Conservation (phyloP, 1,140 invertebrate species). For the Wasmannia auropunctata region DNA sequence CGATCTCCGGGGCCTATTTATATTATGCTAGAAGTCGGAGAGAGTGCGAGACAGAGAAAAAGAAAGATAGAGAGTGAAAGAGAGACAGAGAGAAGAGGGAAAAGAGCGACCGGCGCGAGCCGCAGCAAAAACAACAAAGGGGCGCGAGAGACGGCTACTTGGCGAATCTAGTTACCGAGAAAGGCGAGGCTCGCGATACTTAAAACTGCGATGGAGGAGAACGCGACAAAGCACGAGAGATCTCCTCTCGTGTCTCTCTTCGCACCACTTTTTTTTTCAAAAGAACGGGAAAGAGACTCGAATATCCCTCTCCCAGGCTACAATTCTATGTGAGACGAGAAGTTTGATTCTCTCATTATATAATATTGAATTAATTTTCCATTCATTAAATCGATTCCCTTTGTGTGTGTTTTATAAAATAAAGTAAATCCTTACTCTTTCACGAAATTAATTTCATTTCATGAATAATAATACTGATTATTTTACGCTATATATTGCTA, state of each 20-base stretch:
- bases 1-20: constrained; percentile 52
- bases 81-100: neutral
- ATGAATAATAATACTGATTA: constrained; percentile 16
- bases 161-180: constrained; percentile 59
- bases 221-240: constrained; percentile 16
- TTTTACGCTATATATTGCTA: neutral
- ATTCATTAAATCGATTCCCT: neutral
- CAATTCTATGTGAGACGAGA: neutral
- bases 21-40: constrained; percentile 16
- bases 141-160: constrained; percentile 34
- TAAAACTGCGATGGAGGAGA: constrained; percentile 6
- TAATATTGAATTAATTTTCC: neutral
- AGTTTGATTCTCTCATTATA: neutral
- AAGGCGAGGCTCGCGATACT: constrained; percentile 34
- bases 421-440: neutral
- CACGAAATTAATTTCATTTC: neutral
- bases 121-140: constrained; percentile 45
- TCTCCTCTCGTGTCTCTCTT: constrained; percentile 10
- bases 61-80: neutral
- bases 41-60: neutral
- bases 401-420: neutral
- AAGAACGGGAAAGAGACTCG: neutral
- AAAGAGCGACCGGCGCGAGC: neutral
- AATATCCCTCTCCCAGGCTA: neutral
- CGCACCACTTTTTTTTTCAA: neutral